Percentiles rank a stretch among this genome's conserved stretches.
These are phyloP conservation scores for Noctuana brunneofusca DNA, from an alignment of 2,888 invertebrate genomes.

Conservation along the genomic window DNA sequence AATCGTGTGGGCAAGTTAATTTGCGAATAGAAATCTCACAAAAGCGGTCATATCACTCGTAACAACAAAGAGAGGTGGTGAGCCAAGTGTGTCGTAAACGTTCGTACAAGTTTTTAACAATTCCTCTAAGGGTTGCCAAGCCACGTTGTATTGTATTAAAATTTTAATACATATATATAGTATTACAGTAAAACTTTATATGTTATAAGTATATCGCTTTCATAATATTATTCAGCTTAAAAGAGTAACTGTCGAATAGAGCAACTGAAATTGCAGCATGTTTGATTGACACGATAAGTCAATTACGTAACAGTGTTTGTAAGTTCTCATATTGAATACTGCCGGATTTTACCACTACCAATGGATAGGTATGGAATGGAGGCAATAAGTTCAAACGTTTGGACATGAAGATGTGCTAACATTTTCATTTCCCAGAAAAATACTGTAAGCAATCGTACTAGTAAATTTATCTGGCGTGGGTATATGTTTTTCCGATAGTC, in stretches of 20 bases:
- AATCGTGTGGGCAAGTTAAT: constrained; percentile 17
- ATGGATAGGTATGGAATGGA: not conserved
- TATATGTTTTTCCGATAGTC: not conserved
- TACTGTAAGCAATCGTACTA: not conserved
- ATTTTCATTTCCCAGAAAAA: constrained; percentile 6
- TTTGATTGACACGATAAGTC: not conserved
- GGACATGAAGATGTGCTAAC: not conserved
- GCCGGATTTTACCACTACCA: not conserved
- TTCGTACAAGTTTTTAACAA: constrained; percentile 8
- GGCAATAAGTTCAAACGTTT: not conserved
- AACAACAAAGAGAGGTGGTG: constrained; percentile 24
- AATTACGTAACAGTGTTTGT: not conserved
- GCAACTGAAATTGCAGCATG: not conserved
- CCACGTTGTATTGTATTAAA: not conserved
- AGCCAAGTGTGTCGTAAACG: constrained; percentile 28
- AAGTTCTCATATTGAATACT: not conserved
- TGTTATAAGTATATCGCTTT: no score
- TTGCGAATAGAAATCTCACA: constrained; percentile 22
- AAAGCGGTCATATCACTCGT: constrained; percentile 12
- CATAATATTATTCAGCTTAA: no score
- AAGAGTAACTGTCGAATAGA: no score
- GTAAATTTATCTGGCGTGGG: not conserved
- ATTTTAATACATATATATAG: no score
- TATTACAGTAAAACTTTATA: no score
- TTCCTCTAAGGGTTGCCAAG: constrained; percentile 8